Conservation (phyloP, 2,888 invertebrate genomes). For the Dastarcus helophoroides region DNA sequence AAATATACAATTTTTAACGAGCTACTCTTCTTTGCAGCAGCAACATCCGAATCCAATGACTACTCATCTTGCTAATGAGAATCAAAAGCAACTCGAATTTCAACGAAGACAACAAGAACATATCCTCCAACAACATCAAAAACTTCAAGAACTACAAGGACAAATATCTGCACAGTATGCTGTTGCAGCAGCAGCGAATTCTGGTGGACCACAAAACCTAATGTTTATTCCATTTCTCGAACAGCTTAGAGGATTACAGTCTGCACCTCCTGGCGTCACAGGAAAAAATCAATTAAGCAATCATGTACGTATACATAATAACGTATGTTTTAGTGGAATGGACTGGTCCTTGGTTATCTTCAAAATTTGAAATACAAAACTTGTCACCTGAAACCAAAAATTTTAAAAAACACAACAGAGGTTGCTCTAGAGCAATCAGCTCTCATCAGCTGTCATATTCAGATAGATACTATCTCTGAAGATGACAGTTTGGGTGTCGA, state of each 20-base stretch:
- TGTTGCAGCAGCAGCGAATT: slow-evolving; percentile 26
- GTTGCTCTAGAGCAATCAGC: no score
- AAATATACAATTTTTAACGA: no score
- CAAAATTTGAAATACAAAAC: no score
- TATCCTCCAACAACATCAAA: slow-evolving; percentile 45
- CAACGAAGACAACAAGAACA: slow-evolving; percentile 53
- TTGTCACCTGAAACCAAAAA: no score
- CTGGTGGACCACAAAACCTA: slow-evolving; percentile 48
- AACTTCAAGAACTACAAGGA: slow-evolving; percentile 47
- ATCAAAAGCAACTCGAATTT: slow-evolving; percentile 58
- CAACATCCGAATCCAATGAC: slow-evolving; percentile 19
- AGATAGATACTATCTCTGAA: no score
- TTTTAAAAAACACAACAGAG: no score
- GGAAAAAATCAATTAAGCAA: slow-evolving; percentile 29
- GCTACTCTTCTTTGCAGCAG: slow-evolving; percentile 6
- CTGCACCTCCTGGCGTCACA: slow-evolving; percentile 26
- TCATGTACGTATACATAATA: slow-evolving; percentile 33
- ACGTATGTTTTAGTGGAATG: no score
- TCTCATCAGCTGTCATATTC: no score
- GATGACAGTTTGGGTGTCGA: no score
- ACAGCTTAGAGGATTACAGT: slow-evolving; percentile 41
- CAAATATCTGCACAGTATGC: slow-evolving; percentile 46
- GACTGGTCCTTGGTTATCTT: no score
- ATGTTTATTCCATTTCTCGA: slow-evolving; percentile 62
- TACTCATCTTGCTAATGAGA: slow-evolving; percentile 31